Evolutionary conservation across 2,797 vertebrate species (phyloP).

Genomic region (Brotula barbata): DNA sequence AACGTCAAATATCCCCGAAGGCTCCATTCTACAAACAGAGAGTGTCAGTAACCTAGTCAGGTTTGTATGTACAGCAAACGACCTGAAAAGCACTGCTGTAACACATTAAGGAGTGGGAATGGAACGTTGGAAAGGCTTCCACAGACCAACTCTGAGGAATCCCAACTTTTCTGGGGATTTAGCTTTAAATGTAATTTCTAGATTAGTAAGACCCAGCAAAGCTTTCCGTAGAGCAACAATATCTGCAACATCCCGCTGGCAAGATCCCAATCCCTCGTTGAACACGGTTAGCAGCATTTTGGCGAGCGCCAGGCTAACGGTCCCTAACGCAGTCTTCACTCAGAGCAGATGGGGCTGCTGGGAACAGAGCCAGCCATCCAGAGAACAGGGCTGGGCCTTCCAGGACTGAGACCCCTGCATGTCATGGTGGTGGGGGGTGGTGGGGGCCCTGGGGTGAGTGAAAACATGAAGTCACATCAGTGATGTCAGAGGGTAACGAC

Average conservation of each 20-base stretch:
- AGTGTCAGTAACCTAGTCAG: too few relatives aligned
- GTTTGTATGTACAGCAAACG: too few relatives aligned
- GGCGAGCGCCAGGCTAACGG: conserved; percentile 51
- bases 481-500: conserved; percentile 48
- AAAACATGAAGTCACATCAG: conserved; percentile 63
- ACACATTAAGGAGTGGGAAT: too few relatives aligned
- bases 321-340: conserved; percentile 72
- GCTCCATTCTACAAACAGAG: too few relatives aligned
- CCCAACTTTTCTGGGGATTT: conserved; percentile 19
- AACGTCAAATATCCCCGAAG: too few relatives aligned
- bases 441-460: conserved; percentile 31
- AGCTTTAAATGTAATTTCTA: conserved; percentile 2
- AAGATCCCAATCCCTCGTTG: conserved; percentile 42
- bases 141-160: neutral
- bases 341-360: conserved; percentile 74
- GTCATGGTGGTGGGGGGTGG: conserved; percentile 22
- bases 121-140: too few relatives aligned
- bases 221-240: conserved; percentile 31
- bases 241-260: conserved; percentile 40
- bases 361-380: conserved; percentile 65
- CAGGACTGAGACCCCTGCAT: conserved; percentile 41
- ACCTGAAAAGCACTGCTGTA: too few relatives aligned
- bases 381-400: conserved; percentile 41
- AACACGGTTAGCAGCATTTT: conserved; percentile 61
- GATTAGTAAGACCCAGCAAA: conserved; percentile 18